Evolutionary conservation across 2,113 vertebrate species (phyloP), one percentile per base, ranked within the genome.

Genomic region (Chitala chitala): DNA sequence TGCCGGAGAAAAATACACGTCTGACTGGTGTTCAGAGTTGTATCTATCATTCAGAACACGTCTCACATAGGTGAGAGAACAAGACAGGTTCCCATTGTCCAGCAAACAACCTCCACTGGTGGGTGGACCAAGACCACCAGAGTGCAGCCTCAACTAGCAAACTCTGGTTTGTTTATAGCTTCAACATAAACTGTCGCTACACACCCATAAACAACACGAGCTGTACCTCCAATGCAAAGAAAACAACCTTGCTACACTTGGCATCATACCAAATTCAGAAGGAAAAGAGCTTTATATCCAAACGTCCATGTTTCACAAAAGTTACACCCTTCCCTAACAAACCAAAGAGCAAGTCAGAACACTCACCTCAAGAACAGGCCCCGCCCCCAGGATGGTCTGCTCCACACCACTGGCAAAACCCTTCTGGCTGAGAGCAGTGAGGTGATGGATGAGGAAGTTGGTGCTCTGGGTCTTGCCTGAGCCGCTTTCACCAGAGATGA

Each of bases 401-500:
- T 98, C 96, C 54, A 98, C 96, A 73, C 96, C 96, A 3, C 96
- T 98, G 80, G 95, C 96, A 84, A 96, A 98, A 65, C 96, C 96
- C 80, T 98, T 98, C 87, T 98, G 96, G 86, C 96, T 98, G 77
- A 98, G 94, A 2, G 96, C 95, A 0, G 96, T 98, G 80, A 98
- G 92, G 87, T 98, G 95, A 78, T 98, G 96, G 78, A 98, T 98
- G 61, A 98, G 93, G 77, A 98, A 98, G 86, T 98, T 98, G 82
- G 96, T 98, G 88, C 96, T 98, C 86, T 98, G 95, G 1, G 95
- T 98, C 86, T 98, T 98, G 36, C 96, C 96, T 0, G 96, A 98
- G 12, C 96, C 95, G 0, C 95, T 98, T 85, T 98, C 96, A 51
- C 96, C 96, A 0, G 95, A 98, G 80, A 98, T 98, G 15, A 98